These are phyloP conservation scores for Cyaniris semiargus DNA, from an alignment of 2,888 invertebrate genomes.

Conservation along the genomic window DNA sequence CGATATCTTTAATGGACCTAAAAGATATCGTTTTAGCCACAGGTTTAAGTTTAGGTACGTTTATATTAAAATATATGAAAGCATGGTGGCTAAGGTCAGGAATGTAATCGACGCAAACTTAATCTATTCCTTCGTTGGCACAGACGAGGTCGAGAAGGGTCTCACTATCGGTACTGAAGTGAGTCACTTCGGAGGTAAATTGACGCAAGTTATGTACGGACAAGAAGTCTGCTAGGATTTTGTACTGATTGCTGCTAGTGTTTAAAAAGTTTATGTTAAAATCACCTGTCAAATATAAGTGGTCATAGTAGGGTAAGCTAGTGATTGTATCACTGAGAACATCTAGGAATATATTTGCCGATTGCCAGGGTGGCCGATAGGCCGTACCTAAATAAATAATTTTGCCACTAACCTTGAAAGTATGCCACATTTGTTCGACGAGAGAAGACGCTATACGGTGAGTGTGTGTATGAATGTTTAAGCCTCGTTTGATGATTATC, in stretches of 20 bases:
- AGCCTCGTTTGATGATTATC: neutral
- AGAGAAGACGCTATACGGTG: neutral
- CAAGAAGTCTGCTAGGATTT: neutral
- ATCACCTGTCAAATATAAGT: neutral
- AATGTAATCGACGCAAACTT: slow-evolving; percentile 4
- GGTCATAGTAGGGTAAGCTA: neutral
- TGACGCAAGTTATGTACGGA: neutral
- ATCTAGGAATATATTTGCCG: neutral
- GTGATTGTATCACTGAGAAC: neutral
- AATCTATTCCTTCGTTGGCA: neutral
- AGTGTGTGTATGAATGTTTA: neutral
- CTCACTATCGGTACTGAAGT: neutral
- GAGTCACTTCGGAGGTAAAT: neutral
- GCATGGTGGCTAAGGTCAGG: slow-evolving; percentile 1
- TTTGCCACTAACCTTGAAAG: neutral
- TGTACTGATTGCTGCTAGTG: neutral
- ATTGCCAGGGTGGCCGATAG: slow-evolving; percentile 37
- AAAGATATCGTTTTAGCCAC: neutral
- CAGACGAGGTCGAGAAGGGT: neutral
- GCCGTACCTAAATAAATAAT: neutral
- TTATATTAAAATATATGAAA: neutral
- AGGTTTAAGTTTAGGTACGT: neutral
- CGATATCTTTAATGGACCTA: neutral
- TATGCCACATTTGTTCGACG: neutral
- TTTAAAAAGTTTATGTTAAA: neutral